phyloP scores from a whole-genome alignment of 2,797 vertebrate species.

The Eleutherodactylus coqui region DNA sequence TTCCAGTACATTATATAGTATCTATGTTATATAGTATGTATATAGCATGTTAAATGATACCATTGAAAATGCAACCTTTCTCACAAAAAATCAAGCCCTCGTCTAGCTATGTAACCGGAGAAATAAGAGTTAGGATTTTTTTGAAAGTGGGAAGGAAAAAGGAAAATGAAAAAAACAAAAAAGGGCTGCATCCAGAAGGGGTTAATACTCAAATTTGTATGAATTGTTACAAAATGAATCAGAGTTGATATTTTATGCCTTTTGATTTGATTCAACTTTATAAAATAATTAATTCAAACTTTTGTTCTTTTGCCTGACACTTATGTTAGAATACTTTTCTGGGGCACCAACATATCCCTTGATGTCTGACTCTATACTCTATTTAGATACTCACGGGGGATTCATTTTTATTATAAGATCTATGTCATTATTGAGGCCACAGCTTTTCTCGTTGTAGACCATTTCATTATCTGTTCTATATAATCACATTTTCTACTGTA shows the following conservation, averaged over 20 bases:
- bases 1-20: too few relatives aligned
- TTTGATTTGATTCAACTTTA: constrained; percentile 39
- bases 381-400: constrained; percentile 54
- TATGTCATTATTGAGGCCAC: constrained; percentile 63
- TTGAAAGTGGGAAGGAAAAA: too few relatives aligned
- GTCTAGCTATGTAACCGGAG: too few relatives aligned
- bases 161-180: too few relatives aligned
- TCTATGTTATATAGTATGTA: too few relatives aligned
- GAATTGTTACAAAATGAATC: neutral
- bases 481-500: constrained; percentile 24
- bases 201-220: too few relatives aligned
- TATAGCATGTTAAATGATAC: too few relatives aligned
- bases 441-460: constrained; percentile 5
- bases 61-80: too few relatives aligned
- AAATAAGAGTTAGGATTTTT: too few relatives aligned
- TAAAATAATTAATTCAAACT: constrained; percentile 39
- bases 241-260: neutral
- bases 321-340: constrained; percentile 60
- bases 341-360: constrained; percentile 52
- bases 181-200: too few relatives aligned
- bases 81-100: too few relatives aligned
- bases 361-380: constrained; percentile 51
- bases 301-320: constrained; percentile 43
- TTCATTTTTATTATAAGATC: constrained; percentile 59
- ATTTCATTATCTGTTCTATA: constrained; percentile 30